These are phyloP conservation scores for Scrobipalpa costella DNA, from an alignment of 2,888 invertebrate genomes.

Conservation along the genomic window DNA sequence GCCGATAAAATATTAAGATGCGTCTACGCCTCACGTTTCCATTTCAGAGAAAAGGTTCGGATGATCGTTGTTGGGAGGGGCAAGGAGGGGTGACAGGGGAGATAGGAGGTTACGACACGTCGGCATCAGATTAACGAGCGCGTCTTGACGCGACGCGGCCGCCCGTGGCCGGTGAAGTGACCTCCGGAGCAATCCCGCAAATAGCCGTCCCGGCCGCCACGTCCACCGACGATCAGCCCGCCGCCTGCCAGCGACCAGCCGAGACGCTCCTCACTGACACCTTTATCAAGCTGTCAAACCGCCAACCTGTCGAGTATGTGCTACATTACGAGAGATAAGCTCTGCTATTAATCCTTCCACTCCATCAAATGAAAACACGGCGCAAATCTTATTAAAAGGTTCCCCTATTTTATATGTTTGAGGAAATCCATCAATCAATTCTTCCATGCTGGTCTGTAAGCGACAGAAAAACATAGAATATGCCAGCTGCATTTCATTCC, in stretches of 20 bases:
- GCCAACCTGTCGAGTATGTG: background rate
- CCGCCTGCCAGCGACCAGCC: background rate
- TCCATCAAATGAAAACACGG: background rate
- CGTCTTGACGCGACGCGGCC: background rate
- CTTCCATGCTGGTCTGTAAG: no score
- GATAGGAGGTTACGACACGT: background rate
- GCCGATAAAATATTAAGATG: constrained; percentile 11
- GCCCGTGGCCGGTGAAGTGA: background rate
- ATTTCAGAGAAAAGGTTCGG: background rate
- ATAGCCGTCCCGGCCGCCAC: background rate
- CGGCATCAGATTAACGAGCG: constrained; percentile 9
- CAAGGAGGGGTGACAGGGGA: background rate
- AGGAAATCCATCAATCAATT: no score
- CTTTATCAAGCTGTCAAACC: background rate
- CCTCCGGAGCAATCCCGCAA: constrained; percentile 3
- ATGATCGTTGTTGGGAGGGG: background rate
- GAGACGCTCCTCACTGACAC: background rate
- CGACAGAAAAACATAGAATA: no score
- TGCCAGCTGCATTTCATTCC: no score
- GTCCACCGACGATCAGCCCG: constrained; percentile 2
- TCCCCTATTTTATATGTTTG: no score
- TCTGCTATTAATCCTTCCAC: background rate
- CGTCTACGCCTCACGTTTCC: background rate
- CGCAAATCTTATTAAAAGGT: no score
- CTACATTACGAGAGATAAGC: background rate